Percentiles rank a stretch among this genome's conserved stretches.
These are phyloP conservation scores for Tetramorium simillimum DNA, from an alignment of 1,140 invertebrate species.

Conservation along the genomic window DNA sequence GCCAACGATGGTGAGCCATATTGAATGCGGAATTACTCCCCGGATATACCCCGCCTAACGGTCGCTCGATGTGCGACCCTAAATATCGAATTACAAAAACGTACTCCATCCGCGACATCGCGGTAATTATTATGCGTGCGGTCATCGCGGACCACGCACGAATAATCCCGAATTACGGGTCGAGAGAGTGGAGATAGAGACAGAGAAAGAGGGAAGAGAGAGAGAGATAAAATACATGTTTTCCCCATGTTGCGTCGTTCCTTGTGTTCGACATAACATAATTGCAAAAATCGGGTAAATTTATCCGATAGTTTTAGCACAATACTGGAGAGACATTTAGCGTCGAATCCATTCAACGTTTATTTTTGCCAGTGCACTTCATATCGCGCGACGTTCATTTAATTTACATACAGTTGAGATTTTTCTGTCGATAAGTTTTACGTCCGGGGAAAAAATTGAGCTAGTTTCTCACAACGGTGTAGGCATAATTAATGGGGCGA, in stretches of 20 bases:
- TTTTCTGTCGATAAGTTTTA: background rate
- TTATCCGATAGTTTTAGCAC: background rate
- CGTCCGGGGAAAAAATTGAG: background rate
- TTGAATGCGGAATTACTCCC: slow-evolving; percentile 50
- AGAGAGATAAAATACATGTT: background rate
- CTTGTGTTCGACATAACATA: background rate
- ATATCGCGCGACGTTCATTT: background rate
- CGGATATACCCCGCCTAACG: slow-evolving; percentile 5
- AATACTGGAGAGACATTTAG: background rate
- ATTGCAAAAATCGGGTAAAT: background rate
- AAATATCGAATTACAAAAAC: slow-evolving; percentile 62
- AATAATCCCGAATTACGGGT: slow-evolving; percentile 52
- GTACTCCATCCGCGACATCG: slow-evolving; percentile 12
- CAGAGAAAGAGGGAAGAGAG: background rate
- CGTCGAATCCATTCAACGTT: no score
- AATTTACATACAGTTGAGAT: background rate
- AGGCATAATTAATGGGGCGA: background rate
- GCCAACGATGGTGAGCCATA: slow-evolving; percentile 27
- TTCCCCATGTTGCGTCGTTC: background rate
- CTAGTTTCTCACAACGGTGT: background rate
- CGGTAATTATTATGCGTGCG: slow-evolving; percentile 55
- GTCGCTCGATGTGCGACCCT: background rate
- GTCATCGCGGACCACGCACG: slow-evolving; percentile 28
- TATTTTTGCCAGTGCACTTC: background rate
- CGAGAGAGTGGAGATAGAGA: background rate